Base-by-base conservation (phyloP, 2,797 vertebrate genomes). In the Parotocinclus haroldoi region DNA sequence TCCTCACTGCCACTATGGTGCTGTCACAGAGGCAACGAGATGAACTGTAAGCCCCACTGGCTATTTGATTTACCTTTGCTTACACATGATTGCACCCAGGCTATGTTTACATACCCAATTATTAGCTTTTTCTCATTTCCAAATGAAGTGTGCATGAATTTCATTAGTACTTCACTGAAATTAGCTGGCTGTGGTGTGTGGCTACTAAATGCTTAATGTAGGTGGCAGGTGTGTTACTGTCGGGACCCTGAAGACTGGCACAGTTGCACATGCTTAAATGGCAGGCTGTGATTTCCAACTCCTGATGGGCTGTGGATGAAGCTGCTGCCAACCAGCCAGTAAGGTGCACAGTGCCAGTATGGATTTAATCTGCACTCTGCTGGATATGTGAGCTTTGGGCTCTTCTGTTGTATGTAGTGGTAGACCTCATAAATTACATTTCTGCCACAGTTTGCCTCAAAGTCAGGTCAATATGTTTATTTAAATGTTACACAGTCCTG, bases 11-110 rank as follows among this genome's bases (percentile, higher is more conserved):
- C 90, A 88, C 87, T 79, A 99, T 99, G 97, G 97, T 99, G 93
- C 94, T 99, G 91, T 98, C 96, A 89, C 97, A 98, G 89, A 93
- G 96, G 88, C 97, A 99, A 96, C 90, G 96, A 92, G 97, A 99
- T 81, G 96, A 99, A 85, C 89, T 99, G 96, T 99, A 91, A 98
- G 97, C 92, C 78, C 8, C 8, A 36, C 38, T 14, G n/a, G n/a
- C 9, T 9, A 44, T 9, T 10, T 46, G 37, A 27, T 27, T 27
- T 27, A 27, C 27, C 56, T 9, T 45, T 51, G 13, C 27, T 63
- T 16, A 18, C n/a, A 16, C 37, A 18, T n/a, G 17, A 39, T 36
- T 27, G 27, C 27, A 27, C 27, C 2, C 27, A 27, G 27, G 27
- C 27, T 27, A 27, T 27, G 27, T 27, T 27, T 27, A 27, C 27